Conservation (phyloP, 1,140 invertebrate species). For the Cydia splendana region DNA sequence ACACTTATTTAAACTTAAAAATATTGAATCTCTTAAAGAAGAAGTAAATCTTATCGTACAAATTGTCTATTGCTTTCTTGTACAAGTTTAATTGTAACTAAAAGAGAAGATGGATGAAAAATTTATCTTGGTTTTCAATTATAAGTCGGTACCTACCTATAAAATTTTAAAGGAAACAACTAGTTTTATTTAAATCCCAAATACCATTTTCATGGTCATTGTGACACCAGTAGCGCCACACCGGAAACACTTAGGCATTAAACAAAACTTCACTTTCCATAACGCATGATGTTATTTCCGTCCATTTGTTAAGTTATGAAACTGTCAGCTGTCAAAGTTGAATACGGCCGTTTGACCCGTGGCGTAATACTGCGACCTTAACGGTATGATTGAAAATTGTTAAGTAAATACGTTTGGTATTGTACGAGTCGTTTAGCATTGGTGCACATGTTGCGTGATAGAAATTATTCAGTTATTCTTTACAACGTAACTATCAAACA, state of each 20-base stretch:
- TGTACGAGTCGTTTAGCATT: background rate
- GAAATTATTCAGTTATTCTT: background rate
- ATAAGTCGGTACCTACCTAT: too few relatives aligned
- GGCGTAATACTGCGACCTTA: conserved; percentile 24
- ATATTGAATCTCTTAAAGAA: too few relatives aligned
- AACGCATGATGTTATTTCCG: conserved; percentile 6
- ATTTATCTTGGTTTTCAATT: too few relatives aligned
- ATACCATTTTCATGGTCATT: background rate
- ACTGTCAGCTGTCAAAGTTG: conserved; percentile 29
- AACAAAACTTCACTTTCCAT: conserved; percentile 20
- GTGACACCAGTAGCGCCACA: background rate
- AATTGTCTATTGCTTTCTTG: too few relatives aligned
- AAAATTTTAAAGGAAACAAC: too few relatives aligned
- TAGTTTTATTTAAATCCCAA: too few relatives aligned
- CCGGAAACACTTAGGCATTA: background rate
- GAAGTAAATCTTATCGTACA: too few relatives aligned
- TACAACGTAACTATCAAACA: background rate
- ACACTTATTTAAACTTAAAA: too few relatives aligned
- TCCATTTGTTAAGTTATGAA: conserved; percentile 27
- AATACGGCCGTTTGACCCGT: conserved; percentile 18
- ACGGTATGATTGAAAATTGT: conserved; percentile 21
- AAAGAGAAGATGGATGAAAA: too few relatives aligned
- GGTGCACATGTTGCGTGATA: background rate
- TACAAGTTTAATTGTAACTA: too few relatives aligned
- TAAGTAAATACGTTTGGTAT: conserved; percentile 29